Evolutionary conservation across 2,888 invertebrate genomes (phyloP).

Genomic region (Sipha maydis): DNA sequence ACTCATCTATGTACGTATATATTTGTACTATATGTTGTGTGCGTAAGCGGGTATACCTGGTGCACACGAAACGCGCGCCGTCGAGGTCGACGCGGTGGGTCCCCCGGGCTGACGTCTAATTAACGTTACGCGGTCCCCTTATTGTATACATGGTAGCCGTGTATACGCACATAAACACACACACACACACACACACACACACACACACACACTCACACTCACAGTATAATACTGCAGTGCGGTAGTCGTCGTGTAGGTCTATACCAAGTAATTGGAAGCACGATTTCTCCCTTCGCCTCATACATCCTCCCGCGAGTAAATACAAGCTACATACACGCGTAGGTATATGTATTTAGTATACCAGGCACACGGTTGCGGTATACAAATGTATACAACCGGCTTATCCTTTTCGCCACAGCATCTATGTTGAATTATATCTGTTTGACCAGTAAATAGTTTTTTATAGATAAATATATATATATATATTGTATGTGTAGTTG

Average conservation of each 20-base stretch:
- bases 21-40: background rate
- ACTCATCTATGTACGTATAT: background rate
- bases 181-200: background rate
- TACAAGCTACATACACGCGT: background rate
- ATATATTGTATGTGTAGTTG: background rate
- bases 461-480: background rate
- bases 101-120: slow-evolving; percentile 62
- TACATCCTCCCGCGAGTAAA: background rate
- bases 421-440: background rate
- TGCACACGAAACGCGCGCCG: slow-evolving; percentile 29
- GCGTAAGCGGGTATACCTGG: background rate
- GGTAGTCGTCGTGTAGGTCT: slow-evolving; percentile 51
- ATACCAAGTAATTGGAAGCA: slow-evolving; percentile 59
- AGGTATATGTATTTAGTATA: background rate
- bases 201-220: too few species aligned
- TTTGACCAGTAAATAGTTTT: background rate
- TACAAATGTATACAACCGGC: background rate
- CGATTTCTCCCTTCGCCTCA: slow-evolving; percentile 35
- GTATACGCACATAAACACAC: background rate
- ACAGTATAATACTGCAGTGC: background rate
- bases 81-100: slow-evolving; percentile 56
- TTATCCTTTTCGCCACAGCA: too few species aligned
- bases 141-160: background rate
- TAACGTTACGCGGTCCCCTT: slow-evolving; percentile 55
- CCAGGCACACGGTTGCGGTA: background rate